phyloP scores from a whole-genome alignment of 2,888 invertebrate genomes.

The Rosalia funebris region DNA sequence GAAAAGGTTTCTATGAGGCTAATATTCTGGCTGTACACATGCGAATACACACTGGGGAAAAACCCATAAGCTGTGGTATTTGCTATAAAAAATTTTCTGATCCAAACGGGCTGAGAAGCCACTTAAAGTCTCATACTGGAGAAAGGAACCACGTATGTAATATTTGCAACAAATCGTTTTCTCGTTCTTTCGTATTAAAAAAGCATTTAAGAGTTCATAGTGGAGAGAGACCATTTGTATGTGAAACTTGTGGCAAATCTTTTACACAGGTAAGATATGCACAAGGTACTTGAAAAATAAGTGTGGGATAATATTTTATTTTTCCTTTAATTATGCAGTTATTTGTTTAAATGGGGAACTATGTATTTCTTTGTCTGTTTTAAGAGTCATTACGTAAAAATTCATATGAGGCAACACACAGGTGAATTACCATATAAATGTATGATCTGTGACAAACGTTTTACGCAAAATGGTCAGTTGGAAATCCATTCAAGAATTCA shows the following conservation, averaged over 20 bases:
- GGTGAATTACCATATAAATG: conserved; percentile 56
- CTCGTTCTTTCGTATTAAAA: conserved; percentile 54
- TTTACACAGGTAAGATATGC: conserved; percentile 23
- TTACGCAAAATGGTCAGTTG: conserved; percentile 56
- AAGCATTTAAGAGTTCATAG: conserved; percentile 54
- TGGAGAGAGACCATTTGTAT: conserved; percentile 51
- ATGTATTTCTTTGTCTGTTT: conserved; percentile 28
- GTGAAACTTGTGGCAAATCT: conserved; percentile 24
- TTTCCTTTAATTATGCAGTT: not conserved
- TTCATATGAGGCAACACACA: conserved; percentile 59
- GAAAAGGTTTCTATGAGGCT: conserved; percentile 58
- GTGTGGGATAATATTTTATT: not conserved
- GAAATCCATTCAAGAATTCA: conserved; percentile 55
- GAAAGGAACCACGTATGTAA: conserved; percentile 53
- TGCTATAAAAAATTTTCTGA: conserved; percentile 55
- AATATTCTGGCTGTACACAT: conserved; percentile 57
- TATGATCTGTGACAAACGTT: conserved; percentile 52
- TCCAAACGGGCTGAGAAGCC: conserved; percentile 52
- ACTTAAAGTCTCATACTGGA: conserved; percentile 53
- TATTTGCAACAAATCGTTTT: conserved; percentile 53
- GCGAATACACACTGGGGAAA: conserved; percentile 58
- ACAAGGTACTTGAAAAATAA: no score
- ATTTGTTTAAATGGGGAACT: not conserved
- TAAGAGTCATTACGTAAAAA: conserved; percentile 56
- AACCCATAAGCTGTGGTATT: conserved; percentile 54